Evolutionary conservation across 2,888 invertebrate genomes (phyloP).

Genomic region (Polydrusus pterygomalis): DNA sequence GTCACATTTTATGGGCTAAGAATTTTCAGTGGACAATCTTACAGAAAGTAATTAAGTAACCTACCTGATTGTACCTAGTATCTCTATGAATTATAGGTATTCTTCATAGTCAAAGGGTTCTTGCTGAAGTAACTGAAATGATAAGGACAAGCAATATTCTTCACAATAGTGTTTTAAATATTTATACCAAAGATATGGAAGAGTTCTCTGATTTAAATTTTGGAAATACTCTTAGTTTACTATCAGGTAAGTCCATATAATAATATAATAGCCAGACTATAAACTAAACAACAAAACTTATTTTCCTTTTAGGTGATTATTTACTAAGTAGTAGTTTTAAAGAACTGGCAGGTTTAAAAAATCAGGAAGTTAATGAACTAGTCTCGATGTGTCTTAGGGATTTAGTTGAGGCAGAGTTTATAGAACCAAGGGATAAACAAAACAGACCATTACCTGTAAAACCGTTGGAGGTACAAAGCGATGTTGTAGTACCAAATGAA

Average conservation of each 20-base stretch:
- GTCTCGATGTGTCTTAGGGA: conserved; percentile 92
- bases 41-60: too few relatives aligned
- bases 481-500: conserved; percentile 60
- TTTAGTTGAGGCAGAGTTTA: conserved; percentile 90
- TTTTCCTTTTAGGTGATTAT: conserved; percentile 85
- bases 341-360: conserved; percentile 87
- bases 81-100: conserved; percentile 71
- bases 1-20: too few relatives aligned
- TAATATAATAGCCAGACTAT: not conserved
- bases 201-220: conserved; percentile 85
- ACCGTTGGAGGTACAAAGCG: conserved; percentile 69
- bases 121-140: conserved; percentile 97
- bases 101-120: conserved; percentile 87
- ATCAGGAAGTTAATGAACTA: conserved; percentile 86
- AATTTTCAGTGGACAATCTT: too few relatives aligned
- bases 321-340: conserved; percentile 91
- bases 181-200: conserved; percentile 75
- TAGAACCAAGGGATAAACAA: conserved; percentile 87
- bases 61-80: too few relatives aligned
- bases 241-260: conserved; percentile 12
- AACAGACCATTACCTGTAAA: conserved; percentile 86
- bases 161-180: conserved; percentile 81
- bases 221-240: conserved; percentile 91
- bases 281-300: not conserved
- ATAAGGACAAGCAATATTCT: conserved; percentile 83